These are phyloP conservation scores for Thunnus thynnus DNA, from an alignment of 2,113 vertebrate species.

Conservation along the genomic window DNA sequence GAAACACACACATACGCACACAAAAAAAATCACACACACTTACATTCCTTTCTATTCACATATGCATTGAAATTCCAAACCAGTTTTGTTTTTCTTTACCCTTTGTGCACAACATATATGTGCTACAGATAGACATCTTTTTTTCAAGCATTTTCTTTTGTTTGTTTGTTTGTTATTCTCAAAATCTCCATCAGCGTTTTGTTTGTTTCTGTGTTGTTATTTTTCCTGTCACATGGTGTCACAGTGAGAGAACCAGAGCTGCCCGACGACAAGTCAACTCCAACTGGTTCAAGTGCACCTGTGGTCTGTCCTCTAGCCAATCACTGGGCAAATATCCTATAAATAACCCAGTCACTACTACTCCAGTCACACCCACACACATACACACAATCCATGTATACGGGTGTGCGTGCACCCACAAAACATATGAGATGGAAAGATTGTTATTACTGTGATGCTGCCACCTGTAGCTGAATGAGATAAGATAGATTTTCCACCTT, in stretches of 20 bases:
- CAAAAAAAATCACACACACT: background rate
- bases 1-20: background rate
- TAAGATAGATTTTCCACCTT: background rate
- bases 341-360: conserved; percentile 76
- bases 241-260: conserved; percentile 55
- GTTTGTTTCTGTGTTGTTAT: conserved; percentile 12
- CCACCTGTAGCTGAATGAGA: conserved; percentile 36
- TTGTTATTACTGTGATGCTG: background rate
- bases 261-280: conserved; percentile 59
- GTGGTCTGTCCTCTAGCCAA: conserved; percentile 78
- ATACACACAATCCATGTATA: conserved; percentile 18
- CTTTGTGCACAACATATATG: background rate
- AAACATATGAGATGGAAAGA: conserved; percentile 19
- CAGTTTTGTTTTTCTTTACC: conserved; percentile 1
- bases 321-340: conserved; percentile 82
- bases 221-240: conserved; percentile 46
- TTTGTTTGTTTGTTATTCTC: background rate
- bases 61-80: conserved; percentile 63
- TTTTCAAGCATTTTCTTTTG: background rate
- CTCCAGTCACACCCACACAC: conserved; percentile 60
- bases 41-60: conserved; percentile 64
- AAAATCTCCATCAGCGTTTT: background rate
- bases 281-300: conserved; percentile 74
- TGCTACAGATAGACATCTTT: background rate
- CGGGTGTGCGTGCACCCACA: conserved; percentile 5